phyloP scores from a whole-genome alignment of 2,888 invertebrate genomes.

The Meta bourneti region DNA sequence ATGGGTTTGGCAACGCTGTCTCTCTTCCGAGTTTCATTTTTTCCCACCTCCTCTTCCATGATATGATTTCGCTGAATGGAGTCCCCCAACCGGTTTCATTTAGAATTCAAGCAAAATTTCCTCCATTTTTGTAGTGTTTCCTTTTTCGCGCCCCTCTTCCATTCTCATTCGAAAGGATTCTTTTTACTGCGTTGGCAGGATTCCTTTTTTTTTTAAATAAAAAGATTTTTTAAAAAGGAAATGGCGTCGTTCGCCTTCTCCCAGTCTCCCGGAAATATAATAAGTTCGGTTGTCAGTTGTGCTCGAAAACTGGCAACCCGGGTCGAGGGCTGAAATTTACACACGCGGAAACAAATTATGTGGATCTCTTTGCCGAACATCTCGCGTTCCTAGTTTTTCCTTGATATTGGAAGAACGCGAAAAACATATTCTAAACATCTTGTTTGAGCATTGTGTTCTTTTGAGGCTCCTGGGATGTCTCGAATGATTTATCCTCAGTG shows the following conservation, averaged over 20 bases:
- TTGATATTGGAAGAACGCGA: background rate
- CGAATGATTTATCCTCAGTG: background rate
- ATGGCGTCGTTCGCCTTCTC: background rate
- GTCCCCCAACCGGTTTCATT: conserved; percentile 20
- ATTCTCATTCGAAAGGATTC: background rate
- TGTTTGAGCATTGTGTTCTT: background rate
- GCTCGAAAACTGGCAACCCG: background rate
- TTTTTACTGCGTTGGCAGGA: background rate
- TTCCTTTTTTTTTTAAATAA: background rate
- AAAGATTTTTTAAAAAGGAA: background rate
- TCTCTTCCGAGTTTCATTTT: conserved; percentile 12
- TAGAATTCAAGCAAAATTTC: conserved; percentile 41
- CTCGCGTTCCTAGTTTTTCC: background rate
- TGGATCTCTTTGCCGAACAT: background rate
- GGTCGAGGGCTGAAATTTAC: background rate
- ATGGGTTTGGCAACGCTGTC: conserved; percentile 28
- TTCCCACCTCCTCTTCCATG: background rate
- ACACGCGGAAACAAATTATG: background rate
- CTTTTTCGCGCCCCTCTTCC: background rate
- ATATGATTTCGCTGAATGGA: conserved; percentile 16
- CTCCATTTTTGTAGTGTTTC: conserved; percentile 6
- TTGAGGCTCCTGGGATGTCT: background rate
- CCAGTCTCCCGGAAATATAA: background rate
- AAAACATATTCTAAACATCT: background rate
- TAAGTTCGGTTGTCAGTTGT: background rate